Conservation (phyloP, 2,888 invertebrate genomes). For the Anoncus sp. region DNA sequence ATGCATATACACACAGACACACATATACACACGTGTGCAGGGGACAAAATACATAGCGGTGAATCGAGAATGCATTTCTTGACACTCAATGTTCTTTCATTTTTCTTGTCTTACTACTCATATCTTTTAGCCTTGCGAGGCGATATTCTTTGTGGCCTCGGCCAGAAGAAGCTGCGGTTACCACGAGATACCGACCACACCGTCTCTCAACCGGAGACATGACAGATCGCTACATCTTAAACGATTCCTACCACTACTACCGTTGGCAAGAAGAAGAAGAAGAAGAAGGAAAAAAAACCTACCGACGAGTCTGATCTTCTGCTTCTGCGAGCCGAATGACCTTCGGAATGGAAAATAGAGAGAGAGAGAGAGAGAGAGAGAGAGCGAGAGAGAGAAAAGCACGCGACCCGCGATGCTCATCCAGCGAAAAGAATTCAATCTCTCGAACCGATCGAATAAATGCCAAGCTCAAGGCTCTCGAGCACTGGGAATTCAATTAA, state of each 20-base stretch:
- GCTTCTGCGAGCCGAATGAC: constrained; percentile 43
- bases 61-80: constrained; percentile 65
- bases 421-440: constrained; percentile 65
- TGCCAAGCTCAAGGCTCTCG: constrained; percentile 37
- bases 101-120: constrained; percentile 18
- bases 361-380: constrained; percentile 23
- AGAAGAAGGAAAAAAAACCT: constrained; percentile 24
- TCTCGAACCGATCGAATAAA: constrained; percentile 48
- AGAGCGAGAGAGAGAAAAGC: constrained; percentile 29
- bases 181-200: constrained; percentile 28
- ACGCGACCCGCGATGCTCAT: constrained; percentile 43
- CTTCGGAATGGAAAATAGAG: constrained; percentile 44
- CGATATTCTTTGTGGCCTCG: constrained; percentile 56
- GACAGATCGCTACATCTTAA: constrained; percentile 63
- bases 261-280: too few relatives aligned
- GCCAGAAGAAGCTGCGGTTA: constrained; percentile 46
- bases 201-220: constrained; percentile 50
- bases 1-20: not conserved
- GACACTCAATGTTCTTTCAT: constrained; percentile 50
- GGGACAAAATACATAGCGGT: constrained; percentile 51
- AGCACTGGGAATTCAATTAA: constrained; percentile 54
- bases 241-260: constrained; percentile 59
- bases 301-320: constrained; percentile 39
- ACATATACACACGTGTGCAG: constrained; percentile 29
- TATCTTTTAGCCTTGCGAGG: constrained; percentile 38